Percentiles rank a stretch among this genome's conserved stretches.
phyloP scores from a whole-genome alignment of 1,140 invertebrate species.

The Apis dorsata region DNA sequence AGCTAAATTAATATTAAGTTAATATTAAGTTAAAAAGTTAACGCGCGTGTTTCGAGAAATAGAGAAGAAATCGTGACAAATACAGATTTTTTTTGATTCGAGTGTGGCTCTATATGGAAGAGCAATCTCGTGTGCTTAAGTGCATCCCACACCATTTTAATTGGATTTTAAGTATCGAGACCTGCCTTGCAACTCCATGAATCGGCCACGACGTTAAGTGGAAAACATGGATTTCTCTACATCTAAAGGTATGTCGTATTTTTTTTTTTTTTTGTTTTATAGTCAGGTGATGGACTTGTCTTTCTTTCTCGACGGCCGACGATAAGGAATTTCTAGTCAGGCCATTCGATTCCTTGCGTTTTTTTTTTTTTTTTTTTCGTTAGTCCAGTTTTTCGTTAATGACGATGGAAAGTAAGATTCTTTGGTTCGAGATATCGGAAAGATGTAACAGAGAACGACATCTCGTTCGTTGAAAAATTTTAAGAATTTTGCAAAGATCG shows the following conservation, averaged over 20 bases:
- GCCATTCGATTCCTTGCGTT: background rate
- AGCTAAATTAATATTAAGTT: no score
- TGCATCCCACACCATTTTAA: constrained; percentile 34
- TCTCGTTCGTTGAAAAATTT: background rate
- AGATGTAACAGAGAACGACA: background rate
- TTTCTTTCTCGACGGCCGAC: background rate
- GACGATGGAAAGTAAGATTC: background rate
- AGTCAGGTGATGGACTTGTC: background rate
- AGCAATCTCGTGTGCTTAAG: constrained; percentile 33
- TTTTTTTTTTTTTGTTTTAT: background rate
- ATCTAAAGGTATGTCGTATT: constrained; percentile 62
- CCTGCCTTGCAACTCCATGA: constrained; percentile 38
- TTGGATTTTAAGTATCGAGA: constrained; percentile 42
- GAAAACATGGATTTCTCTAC: constrained; percentile 68
- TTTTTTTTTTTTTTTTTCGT: background rate
- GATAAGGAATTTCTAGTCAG: background rate
- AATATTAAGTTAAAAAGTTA: no score
- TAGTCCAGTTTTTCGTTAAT: background rate
- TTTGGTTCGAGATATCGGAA: background rate
- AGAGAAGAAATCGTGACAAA: background rate
- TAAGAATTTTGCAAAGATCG: background rate
- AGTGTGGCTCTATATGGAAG: constrained; percentile 16
- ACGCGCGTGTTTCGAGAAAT: no score
- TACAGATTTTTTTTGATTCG: background rate
- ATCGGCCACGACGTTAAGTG: constrained; percentile 8